A percentile compares a stretch with the other conserved stretches of the same genome.
These are phyloP conservation scores for Diarsia brunnea DNA, from an alignment of 2,888 invertebrate species.

Conservation along the genomic window DNA sequence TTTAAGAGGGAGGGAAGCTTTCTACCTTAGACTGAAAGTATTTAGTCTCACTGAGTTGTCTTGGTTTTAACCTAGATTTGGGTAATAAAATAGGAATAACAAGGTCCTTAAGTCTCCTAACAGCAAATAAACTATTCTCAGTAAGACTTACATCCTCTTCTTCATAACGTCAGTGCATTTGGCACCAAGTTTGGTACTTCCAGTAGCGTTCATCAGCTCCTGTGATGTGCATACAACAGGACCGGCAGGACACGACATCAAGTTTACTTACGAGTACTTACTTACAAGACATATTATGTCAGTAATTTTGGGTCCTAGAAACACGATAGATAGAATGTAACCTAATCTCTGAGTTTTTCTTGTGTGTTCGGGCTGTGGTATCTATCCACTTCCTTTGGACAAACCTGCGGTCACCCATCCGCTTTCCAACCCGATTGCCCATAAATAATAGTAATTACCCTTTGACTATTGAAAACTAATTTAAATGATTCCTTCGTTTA, in stretches of 20 bases:
- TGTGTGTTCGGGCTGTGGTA: neutral
- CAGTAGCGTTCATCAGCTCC: too few relatives aligned
- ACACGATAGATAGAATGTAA: constrained; percentile 6
- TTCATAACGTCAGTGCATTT: too few relatives aligned
- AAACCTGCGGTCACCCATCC: constrained; percentile 5
- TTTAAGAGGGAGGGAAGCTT: neutral
- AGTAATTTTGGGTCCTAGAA: neutral
- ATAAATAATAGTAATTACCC: neutral
- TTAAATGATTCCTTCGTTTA: too few relatives aligned
- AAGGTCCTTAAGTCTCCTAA: neutral
- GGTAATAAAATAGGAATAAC: neutral
- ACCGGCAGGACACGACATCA: too few relatives aligned
- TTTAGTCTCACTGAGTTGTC: neutral
- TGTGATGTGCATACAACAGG: too few relatives aligned
- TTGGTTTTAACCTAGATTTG: neutral
- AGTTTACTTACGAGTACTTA: neutral
- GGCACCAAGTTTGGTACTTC: too few relatives aligned
- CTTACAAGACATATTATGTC: neutral
- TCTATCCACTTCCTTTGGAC: neutral
- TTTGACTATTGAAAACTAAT: too few relatives aligned
- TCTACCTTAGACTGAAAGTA: neutral
- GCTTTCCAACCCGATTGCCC: neutral
- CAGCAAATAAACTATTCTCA: neutral
- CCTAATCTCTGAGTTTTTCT: neutral
- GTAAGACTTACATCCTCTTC: neutral